Base-by-base conservation (phyloP, 2,113 vertebrate species). In the Anhinga anhinga region DNA sequence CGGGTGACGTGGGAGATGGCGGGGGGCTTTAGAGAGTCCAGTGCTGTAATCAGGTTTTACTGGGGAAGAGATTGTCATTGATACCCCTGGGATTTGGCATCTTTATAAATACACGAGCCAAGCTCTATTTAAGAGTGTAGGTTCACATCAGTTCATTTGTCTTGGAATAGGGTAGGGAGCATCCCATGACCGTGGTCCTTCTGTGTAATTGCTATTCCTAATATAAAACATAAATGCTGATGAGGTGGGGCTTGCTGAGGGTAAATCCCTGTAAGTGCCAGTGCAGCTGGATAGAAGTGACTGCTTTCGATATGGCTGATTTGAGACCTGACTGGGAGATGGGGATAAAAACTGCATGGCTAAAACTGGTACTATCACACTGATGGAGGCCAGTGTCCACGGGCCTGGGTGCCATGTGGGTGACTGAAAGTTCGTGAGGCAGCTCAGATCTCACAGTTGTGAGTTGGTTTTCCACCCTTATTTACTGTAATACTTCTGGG, bases 41-140 rank as follows among this genome's bases (percentile, higher is more conserved):
- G 73, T 9, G 10, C 82, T 81, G 65, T 96, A 95, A 95, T 89
- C 85, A 53, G 96, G 82, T 94, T 96, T 98, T 96, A 90, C 73
- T 72, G 74, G 93, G 88, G 80, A 96, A 29, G 94, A 95, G 96
- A 91, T 96, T 96, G 96, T 94, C 93, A 94, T 23, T 77, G 95
- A 95, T 96, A 97, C 73, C 91, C 95, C 95, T 94, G 93, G 96
- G 97, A 96, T 97, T 96, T 97, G 96, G 83, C 93, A 55, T 96
- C 94, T 95, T 2, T 95, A 83, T 95, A 96, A 96, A 95, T 89
- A 92, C 89, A 63, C 19, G 7, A 86, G 86, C 92, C 85, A 40
- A 84, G 88, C 87, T 96, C 58, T 73, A 29, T 81, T 77, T 90
- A 73, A 97, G 89, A 8, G n/a, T 56, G 69, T 6, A 52, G 88